These are phyloP conservation scores for Elaphurus davidianus DNA, from an alignment of 2,113 vertebrate genomes.

Conservation along the genomic window DNA sequence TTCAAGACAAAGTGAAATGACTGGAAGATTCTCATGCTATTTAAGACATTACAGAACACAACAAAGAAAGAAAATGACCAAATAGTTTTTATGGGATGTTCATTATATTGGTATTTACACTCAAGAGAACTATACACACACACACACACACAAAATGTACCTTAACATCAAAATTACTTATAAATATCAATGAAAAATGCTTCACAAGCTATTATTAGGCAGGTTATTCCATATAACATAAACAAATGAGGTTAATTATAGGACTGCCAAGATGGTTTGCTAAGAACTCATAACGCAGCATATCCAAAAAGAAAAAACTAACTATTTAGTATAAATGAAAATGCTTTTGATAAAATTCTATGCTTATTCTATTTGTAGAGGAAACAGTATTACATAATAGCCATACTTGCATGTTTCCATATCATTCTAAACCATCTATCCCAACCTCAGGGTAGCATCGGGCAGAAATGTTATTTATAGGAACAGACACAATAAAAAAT, in stretches of 20 bases:
- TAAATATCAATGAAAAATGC: neutral
- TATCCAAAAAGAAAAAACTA: neutral
- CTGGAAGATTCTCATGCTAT: neutral
- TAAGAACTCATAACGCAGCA: neutral
- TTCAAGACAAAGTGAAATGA: neutral
- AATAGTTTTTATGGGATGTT: neutral
- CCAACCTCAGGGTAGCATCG: neutral
- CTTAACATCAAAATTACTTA: neutral
- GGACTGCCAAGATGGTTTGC: neutral
- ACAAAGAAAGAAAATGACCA: neutral
- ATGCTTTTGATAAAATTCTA: neutral
- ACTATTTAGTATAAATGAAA: neutral
- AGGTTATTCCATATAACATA: neutral
- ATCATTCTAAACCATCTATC: neutral
- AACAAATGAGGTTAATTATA: neutral
- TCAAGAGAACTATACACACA: neutral
- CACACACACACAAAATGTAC: neutral
- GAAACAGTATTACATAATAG: neutral
- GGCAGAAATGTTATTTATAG: neutral
- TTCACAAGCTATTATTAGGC: neutral
- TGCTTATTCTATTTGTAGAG: neutral
- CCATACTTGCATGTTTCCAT: too few species aligned
- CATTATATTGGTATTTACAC: neutral
- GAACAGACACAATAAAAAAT: neutral
- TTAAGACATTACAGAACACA: neutral